phyloP scores from a whole-genome alignment of 1,140 invertebrate species.

The Philotrypesis tridentata region DNA sequence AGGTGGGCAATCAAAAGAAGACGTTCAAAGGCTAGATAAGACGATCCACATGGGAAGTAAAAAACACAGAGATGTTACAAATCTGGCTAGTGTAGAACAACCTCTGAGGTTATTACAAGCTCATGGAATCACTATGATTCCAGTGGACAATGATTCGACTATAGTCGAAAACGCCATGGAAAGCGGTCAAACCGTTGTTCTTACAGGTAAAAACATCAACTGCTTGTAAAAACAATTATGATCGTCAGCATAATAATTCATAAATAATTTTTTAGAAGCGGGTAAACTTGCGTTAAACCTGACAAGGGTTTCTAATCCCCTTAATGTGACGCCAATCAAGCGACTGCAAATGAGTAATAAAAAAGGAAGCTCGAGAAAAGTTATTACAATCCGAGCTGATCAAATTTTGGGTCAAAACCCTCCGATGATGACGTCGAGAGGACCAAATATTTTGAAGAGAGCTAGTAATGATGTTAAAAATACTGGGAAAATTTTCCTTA shows the following conservation, averaged over 20 bases:
- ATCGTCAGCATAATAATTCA: neutral
- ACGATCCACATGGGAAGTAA: constrained; percentile 59
- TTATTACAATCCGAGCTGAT: constrained; percentile 70
- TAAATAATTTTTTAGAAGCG: constrained; percentile 74
- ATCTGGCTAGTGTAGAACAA: constrained; percentile 64
- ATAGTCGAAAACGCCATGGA: constrained; percentile 85
- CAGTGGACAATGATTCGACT: constrained; percentile 79
- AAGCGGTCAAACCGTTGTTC: constrained; percentile 84
- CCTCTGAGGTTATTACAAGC: constrained; percentile 82
- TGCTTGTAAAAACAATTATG: neutral
- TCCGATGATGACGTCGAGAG: constrained; percentile 55
- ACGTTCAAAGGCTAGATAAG: constrained; percentile 57
- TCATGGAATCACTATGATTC: constrained; percentile 87
- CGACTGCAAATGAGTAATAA: constrained; percentile 62
- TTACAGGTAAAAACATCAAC: constrained; percentile 77
- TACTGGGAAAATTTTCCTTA: constrained; percentile 62
- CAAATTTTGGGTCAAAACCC: constrained; percentile 66
- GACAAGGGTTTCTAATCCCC: constrained; percentile 68
- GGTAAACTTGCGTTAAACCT: constrained; percentile 84
- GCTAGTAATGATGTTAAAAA: constrained; percentile 68
- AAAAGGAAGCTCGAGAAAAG: constrained; percentile 63
- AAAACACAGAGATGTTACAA: constrained; percentile 64
- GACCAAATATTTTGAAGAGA: constrained; percentile 70
- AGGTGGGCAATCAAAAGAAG: constrained; percentile 64
- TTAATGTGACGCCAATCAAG: constrained; percentile 59